These are phyloP conservation scores for Aplidium turbinatum DNA, from an alignment of 23 tunicate species.

Conservation along the genomic window DNA sequence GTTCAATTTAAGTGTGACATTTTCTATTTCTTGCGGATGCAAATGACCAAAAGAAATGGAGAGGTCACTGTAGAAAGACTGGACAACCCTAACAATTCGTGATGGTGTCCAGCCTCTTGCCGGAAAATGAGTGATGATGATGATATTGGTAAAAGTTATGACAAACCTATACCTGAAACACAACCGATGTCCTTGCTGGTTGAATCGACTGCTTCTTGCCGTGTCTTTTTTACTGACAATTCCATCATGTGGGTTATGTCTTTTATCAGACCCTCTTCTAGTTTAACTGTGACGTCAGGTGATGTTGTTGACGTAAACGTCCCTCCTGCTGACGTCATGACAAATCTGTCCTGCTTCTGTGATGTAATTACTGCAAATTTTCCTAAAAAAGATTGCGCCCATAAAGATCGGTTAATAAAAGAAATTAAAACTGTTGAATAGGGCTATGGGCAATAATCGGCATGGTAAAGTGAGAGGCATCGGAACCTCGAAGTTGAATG, in stretches of 20 bases:
- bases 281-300: conserved; percentile 44
- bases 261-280: conserved; percentile 37
- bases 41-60: no score
- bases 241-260: conserved; percentile 57
- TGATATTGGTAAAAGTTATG: no score
- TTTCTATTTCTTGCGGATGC: no score
- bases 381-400: conserved; percentile 24
- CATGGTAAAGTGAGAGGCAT: no score
- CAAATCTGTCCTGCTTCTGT: conserved; percentile 63
- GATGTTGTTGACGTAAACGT: conserved; percentile 42
- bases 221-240: conserved; percentile 26
- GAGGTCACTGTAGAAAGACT: no score
- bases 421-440: not conserved
- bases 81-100: not conserved
- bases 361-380: conserved; percentile 78
- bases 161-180: conserved; percentile 26
- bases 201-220: conserved; percentile 46
- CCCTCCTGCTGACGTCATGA: conserved; percentile 77
- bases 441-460: no score
- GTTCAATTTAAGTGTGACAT: no score
- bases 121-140: no score
- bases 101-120: no score
- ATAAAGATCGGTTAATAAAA: not conserved
- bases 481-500: no score
- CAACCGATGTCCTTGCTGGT: conserved; percentile 32